Conservation (phyloP, 2,113 vertebrate genomes). For the Silurus asotus region DNA sequence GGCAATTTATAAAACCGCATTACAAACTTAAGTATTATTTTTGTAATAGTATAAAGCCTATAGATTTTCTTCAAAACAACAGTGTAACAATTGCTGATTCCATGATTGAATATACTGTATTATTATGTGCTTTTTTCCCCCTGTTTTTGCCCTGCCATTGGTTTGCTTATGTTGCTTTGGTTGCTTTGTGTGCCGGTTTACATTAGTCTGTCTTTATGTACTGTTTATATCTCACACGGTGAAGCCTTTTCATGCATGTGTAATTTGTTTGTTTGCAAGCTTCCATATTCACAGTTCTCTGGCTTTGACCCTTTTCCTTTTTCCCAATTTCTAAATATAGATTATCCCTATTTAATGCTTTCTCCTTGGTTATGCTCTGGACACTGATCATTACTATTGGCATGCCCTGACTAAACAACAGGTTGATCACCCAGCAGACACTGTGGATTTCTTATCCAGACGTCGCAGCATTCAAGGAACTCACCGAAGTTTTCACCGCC, state of each 20-base stretch:
- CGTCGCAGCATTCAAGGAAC: conserved; percentile 43
- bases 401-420: background rate
- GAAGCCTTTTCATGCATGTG: background rate
- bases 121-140: too few species aligned
- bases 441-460: background rate
- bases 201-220: background rate
- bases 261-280: background rate
- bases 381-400: background rate
- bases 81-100: background rate
- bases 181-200: background rate
- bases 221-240: background rate
- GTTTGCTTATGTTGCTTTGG: too few species aligned
- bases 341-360: background rate
- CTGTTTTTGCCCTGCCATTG: background rate
- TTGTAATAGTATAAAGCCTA: background rate
- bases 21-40: background rate
- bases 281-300: background rate
- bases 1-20: background rate
- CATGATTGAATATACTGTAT: background rate
- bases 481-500: conserved; percentile 99
- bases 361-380: background rate
- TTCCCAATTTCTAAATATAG: background rate
- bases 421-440: background rate
- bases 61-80: background rate
- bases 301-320: background rate